phyloP scores from a whole-genome alignment of 2,113 vertebrate genomes.

The Lamprotornis superbus region DNA sequence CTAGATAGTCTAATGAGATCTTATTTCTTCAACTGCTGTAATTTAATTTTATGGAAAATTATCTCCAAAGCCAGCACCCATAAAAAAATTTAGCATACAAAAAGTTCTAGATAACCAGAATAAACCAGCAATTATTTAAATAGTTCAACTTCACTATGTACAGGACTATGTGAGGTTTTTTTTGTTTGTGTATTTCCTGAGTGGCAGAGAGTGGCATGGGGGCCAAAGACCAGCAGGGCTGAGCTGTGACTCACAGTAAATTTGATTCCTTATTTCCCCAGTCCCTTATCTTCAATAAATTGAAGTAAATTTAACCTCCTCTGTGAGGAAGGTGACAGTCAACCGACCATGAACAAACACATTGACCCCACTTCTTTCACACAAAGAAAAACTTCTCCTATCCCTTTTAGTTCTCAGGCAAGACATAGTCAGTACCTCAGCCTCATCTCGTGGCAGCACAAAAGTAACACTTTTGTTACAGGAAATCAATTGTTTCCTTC shows the following conservation, averaged over 20 bases:
- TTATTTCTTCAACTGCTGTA: slow-evolving; percentile 28
- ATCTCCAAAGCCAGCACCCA: background rate
- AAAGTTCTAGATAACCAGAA: background rate
- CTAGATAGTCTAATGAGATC: background rate
- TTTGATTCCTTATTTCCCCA: background rate
- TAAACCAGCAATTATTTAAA: background rate
- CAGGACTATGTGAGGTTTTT: accelerated
- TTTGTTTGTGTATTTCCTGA: background rate
- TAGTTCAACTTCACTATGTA: background rate
- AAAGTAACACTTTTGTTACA: accelerated
- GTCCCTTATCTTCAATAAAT: background rate
- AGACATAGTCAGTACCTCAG: accelerated
- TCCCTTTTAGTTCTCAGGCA: background rate
- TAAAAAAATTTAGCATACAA: background rate
- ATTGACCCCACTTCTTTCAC: background rate
- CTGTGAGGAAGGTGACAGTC: background rate
- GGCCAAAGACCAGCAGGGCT: background rate
- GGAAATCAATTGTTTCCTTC: background rate
- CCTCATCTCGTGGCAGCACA: background rate
- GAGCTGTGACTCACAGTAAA: background rate
- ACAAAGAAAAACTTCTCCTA: background rate
- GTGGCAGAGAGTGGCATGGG: background rate
- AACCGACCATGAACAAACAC: background rate
- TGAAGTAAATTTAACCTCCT: background rate
- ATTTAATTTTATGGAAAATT: slow-evolving; percentile 46